Percentiles rank a stretch among this genome's conserved stretches.
These are phyloP conservation scores for Fukomys damarensis DNA, from an alignment of 2,113 vertebrate genomes.

Conservation along the genomic window DNA sequence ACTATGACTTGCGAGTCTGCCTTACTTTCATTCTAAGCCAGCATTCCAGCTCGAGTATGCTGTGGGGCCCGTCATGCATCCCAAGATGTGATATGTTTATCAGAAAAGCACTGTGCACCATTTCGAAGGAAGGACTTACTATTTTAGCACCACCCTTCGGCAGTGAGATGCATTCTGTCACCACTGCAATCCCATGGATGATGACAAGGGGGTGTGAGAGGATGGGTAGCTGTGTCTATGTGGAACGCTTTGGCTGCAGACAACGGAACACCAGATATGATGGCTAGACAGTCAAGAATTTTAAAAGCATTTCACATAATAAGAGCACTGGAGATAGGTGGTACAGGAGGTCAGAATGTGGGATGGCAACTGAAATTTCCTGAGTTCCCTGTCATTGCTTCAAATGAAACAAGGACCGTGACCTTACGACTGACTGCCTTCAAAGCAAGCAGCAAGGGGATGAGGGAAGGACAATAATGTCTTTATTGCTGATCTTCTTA, in stretches of 20 bases:
- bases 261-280: neutral
- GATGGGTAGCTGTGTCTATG: rapidly evolving
- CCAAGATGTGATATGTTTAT: neutral
- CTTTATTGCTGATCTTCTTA: neutral
- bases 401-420: neutral
- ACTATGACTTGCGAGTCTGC: neutral
- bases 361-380: neutral
- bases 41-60: neutral
- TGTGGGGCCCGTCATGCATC: neutral
- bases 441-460: neutral
- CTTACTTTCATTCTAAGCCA: neutral
- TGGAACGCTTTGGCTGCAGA: neutral
- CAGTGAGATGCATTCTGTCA: neutral
- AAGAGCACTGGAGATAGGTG: neutral
- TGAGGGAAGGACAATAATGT: rapidly evolving
- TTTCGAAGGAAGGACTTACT: neutral
- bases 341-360: neutral
- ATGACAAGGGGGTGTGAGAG: neutral
- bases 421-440: neutral
- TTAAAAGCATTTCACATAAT: neutral
- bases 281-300: neutral
- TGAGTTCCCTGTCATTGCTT: neutral
- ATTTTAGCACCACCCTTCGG: neutral
- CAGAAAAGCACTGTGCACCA: neutral
- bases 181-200: neutral